Conservation (phyloP, 2,113 vertebrate species). For the Pseudorectes ferrugineus region DNA sequence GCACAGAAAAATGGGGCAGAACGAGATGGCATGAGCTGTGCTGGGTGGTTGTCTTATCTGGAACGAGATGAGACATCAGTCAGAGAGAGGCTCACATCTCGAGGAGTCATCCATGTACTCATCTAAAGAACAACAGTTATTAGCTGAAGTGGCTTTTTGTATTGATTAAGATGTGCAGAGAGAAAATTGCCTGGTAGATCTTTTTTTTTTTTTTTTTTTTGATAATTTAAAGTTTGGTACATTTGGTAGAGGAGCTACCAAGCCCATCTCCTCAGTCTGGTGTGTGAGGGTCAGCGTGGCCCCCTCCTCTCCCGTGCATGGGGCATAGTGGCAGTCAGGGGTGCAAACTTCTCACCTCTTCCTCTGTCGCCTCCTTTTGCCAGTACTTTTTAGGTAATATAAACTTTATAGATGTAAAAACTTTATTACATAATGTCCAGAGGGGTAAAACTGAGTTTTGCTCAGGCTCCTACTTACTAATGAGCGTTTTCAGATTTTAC, state of each 20-base stretch:
- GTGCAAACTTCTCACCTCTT: neutral
- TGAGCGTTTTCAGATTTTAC: neutral
- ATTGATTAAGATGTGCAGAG: neutral
- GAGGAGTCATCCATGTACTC: neutral
- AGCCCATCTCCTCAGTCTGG: neutral
- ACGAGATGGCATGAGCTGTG: neutral
- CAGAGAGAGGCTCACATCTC: neutral
- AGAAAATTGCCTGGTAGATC: neutral
- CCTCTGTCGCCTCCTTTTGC: neutral
- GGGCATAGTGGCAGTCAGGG: neutral
- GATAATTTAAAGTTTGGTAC: accelerated
- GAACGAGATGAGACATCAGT: neutral
- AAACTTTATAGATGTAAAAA: neutral
- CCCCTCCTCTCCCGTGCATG: neutral
- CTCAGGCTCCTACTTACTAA: neutral
- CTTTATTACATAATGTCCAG: neutral
- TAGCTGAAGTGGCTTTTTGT: neutral
- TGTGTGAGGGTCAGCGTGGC: neutral
- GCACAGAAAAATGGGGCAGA: neutral
- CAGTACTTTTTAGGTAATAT: neutral
- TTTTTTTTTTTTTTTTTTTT: neutral
- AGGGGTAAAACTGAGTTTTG: neutral
- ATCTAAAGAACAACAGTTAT: neutral
- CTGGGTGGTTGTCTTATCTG: neutral
- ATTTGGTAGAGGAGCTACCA: neutral